phyloP scores from a whole-genome alignment of 2,797 vertebrate species.

The Oryzias dopingdopingensis region DNA sequence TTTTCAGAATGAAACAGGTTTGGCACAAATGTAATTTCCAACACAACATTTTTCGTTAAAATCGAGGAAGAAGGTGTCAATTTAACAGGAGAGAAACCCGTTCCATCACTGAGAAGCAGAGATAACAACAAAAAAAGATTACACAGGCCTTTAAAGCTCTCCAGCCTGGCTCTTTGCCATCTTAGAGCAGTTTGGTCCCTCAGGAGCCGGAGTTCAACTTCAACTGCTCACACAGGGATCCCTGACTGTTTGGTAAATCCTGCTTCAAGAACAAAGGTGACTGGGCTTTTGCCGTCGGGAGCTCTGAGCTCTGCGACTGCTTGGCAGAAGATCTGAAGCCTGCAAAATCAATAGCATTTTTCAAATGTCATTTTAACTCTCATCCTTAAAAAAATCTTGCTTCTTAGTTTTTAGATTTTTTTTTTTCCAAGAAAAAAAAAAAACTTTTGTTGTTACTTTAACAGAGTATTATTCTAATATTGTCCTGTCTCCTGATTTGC shows the following conservation, averaged over 20 bases:
- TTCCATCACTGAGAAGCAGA: not conserved
- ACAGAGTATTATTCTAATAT: too few relatives aligned
- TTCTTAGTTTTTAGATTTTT: too few relatives aligned
- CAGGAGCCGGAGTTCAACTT: conserved; percentile 7
- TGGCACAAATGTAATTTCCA: not conserved
- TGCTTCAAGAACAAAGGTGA: conserved; percentile 27
- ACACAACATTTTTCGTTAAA: not conserved
- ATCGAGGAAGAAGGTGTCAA: not conserved
- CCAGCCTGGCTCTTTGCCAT: not conserved
- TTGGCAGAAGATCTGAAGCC: conserved; percentile 3
- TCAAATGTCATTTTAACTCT: too few relatives aligned
- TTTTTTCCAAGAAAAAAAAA: too few relatives aligned
- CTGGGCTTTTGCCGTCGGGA: conserved; percentile 12
- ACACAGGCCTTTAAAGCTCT: conserved; percentile 5
- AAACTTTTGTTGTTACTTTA: too few relatives aligned
- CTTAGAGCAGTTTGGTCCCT: conserved; percentile 13
- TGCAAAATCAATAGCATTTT: too few relatives aligned
- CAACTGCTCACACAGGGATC: conserved; percentile 6
- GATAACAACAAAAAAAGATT: not conserved
- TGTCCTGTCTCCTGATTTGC: too few relatives aligned
- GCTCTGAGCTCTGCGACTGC: not conserved
- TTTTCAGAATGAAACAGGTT: too few relatives aligned
- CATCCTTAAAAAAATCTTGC: too few relatives aligned
- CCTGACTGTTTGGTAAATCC: conserved; percentile 10
- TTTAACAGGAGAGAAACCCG: not conserved